These are phyloP conservation scores for Poicephalus meyeri DNA, from an alignment of 2,113 vertebrate species.

Conservation along the genomic window DNA sequence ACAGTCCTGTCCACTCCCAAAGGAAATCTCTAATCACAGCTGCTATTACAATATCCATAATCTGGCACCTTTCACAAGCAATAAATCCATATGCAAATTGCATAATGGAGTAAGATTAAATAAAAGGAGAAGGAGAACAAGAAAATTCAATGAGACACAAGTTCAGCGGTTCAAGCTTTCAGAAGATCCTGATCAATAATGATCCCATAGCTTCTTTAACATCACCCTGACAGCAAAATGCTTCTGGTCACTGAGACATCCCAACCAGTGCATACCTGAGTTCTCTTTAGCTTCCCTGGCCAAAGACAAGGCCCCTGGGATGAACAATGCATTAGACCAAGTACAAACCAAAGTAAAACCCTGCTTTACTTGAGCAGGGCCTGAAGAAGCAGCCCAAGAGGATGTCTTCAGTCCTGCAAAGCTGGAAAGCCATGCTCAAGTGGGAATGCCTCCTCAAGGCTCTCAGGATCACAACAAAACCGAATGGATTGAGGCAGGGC, in stretches of 20 bases:
- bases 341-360: not conserved
- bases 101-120: not conserved
- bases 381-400: not conserved
- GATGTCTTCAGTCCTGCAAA: not conserved
- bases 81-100: not conserved
- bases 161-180: not conserved
- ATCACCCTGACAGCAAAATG: not conserved
- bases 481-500: not conserved
- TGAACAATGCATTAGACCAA: not conserved
- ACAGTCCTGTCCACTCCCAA: not conserved
- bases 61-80: not conserved
- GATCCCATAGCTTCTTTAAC: not conserved
- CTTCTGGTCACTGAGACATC: not conserved
- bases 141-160: not conserved
- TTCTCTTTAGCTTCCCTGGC: not conserved
- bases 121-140: not conserved
- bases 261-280: accelerated
- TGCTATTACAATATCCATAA: not conserved
- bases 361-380: not conserved
- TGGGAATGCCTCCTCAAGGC: not conserved
- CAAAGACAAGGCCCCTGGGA: not conserved
- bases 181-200: not conserved
- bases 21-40: not conserved
- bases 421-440: not conserved
- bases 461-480: accelerated